Conservation (phyloP, 2,113 vertebrate genomes). For the Falco punctatus region DNA sequence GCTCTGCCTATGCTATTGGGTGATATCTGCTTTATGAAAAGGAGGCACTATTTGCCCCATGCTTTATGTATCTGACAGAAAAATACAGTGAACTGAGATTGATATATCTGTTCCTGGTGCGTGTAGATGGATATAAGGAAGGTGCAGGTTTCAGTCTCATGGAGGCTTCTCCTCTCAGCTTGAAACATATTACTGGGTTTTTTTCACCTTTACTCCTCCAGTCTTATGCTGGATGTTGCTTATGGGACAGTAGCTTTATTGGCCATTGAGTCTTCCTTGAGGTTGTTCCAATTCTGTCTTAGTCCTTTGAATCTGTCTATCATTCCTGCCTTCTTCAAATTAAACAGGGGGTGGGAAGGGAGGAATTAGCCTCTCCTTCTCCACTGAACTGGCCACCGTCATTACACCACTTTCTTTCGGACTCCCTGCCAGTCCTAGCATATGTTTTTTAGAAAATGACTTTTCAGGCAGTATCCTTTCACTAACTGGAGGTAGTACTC, state of each 20-base stretch:
- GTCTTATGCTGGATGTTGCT: neutral
- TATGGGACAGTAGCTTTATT: neutral
- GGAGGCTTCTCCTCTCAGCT: neutral
- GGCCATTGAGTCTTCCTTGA: neutral
- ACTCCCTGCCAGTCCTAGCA: neutral
- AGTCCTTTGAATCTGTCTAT: neutral
- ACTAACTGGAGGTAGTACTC: neutral
- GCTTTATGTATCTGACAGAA: neutral
- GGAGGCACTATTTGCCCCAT: neutral
- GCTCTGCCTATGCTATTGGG: neutral
- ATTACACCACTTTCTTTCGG: neutral
- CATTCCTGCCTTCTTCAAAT: neutral
- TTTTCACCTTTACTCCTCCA: neutral
- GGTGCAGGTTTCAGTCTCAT: neutral
- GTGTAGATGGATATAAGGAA: neutral
- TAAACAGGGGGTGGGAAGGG: neutral
- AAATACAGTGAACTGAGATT: slow-evolving; percentile 14
- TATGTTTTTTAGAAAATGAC: neutral
- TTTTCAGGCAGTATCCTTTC: neutral
- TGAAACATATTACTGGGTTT: neutral
- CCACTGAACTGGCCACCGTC: neutral
- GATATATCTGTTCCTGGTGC: neutral
- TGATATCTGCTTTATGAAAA: neutral
- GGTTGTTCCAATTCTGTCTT: neutral
- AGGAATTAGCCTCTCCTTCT: neutral